Percentiles rank a stretch among this genome's conserved stretches.
These are phyloP conservation scores for Gobiocypris rarus DNA, from an alignment of 2,113 vertebrate species.

Conservation along the genomic window DNA sequence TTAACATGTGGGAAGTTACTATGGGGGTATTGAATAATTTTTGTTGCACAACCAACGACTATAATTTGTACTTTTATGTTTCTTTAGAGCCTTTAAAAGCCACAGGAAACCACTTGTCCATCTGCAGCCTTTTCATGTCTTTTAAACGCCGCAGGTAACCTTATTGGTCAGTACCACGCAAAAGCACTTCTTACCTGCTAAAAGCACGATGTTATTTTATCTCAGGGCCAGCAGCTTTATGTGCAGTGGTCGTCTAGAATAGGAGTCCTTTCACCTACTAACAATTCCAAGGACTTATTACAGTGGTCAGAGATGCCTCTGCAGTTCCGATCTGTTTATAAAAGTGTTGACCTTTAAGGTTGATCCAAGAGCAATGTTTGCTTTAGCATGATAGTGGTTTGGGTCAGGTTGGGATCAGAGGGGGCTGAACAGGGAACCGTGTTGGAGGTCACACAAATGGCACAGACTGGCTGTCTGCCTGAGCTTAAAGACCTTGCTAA, in stretches of 20 bases:
- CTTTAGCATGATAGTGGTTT: conserved; percentile 17
- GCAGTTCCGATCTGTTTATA: conserved; percentile 1
- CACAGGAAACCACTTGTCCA: conserved; percentile 29
- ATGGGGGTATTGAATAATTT: neutral
- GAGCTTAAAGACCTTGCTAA: conserved; percentile 46
- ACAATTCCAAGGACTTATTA: conserved; percentile 16
- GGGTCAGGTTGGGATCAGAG: conserved; percentile 23
- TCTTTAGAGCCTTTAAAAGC: conserved; percentile 3
- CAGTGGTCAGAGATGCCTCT: neutral
- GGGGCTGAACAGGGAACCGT: conserved; percentile 13
- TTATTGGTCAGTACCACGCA: conserved; percentile 17
- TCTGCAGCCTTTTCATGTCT: conserved; percentile 32
- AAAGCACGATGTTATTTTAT: conserved; percentile 31
- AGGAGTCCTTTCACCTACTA: conserved; percentile 20
- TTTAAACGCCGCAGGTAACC: conserved; percentile 26
- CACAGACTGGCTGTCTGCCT: conserved; percentile 30
- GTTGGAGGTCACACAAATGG: conserved; percentile 47
- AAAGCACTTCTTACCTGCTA: conserved; percentile 28
- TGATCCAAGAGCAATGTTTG: conserved; percentile 36
- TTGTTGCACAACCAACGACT: conserved; percentile 10
- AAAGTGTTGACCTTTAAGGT: conserved; percentile 40
- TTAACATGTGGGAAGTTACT: neutral
- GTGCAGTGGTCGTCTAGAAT: neutral
- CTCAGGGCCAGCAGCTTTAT: conserved; percentile 20
- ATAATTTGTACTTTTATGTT: conserved; percentile 31